These are phyloP conservation scores for Hypomecis punctinalis DNA, from an alignment of 2,888 invertebrate genomes.

Conservation along the genomic window DNA sequence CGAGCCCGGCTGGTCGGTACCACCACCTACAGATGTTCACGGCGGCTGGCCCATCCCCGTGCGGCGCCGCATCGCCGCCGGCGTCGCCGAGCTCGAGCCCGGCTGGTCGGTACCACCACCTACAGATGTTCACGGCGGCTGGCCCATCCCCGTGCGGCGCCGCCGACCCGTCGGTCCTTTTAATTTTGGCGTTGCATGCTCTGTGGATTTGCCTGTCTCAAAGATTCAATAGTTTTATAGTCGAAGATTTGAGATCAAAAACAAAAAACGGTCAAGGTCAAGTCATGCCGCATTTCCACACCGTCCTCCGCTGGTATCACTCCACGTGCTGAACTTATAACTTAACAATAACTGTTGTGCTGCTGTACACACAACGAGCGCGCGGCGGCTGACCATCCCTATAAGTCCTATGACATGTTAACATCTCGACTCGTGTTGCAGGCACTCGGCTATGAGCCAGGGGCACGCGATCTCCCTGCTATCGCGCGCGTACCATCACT, in stretches of 20 bases:
- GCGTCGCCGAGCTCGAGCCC: too few species aligned
- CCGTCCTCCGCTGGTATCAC: conserved; percentile 34
- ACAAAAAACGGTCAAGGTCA: too few species aligned
- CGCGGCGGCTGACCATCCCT: conserved; percentile 93
- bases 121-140: conserved; percentile 96
- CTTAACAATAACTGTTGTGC: conserved; percentile 97
- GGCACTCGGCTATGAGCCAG: conserved; percentile 99
- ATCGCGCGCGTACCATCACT: conserved; percentile 94
- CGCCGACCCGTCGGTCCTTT: conserved; percentile 28
- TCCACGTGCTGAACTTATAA: conserved; percentile 92
- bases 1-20: conserved; percentile 35
- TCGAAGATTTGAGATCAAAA: too few species aligned
- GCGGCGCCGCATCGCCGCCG: too few species aligned
- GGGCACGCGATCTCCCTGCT: conserved; percentile 98
- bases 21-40: conserved; percentile 95
- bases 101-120: conserved; percentile 79
- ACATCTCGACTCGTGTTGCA: conserved; percentile 71
- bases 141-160: conserved; percentile 93
- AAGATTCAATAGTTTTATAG: too few species aligned
- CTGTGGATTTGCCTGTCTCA: conserved; percentile 97
- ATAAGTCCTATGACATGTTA: too few species aligned
- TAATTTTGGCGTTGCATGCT: conserved; percentile 88
- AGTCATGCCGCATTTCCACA: conserved; percentile 71
- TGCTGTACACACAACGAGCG: conserved; percentile 93
- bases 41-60: conserved; percentile 50